Evolutionary conservation across 2,888 invertebrate species (phyloP).

Genomic region (Pemphredon lugubris): DNA sequence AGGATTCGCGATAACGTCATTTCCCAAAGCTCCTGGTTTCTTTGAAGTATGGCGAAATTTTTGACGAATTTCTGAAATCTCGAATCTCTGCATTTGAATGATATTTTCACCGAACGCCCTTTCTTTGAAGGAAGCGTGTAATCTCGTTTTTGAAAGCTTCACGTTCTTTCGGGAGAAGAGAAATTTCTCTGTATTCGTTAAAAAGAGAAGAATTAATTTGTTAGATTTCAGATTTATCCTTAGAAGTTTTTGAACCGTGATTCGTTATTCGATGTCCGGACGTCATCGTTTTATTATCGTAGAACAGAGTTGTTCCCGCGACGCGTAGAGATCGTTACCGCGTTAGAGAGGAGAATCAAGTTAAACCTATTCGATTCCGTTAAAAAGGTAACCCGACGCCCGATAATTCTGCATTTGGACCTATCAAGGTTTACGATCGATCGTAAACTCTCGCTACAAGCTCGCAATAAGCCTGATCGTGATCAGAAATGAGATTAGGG

Average conservation of each 20-base stretch:
- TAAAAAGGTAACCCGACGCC: background rate
- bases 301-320: background rate
- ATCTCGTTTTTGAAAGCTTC: too few species aligned
- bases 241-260: too few species aligned
- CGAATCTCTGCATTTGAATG: background rate
- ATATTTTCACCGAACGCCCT: background rate
- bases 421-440: conserved; percentile 25
- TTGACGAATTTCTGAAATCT: too few species aligned
- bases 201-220: too few species aligned
- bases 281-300: too few species aligned
- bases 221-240: too few species aligned
- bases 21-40: background rate
- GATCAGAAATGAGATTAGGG: conserved; percentile 55
- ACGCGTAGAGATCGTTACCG: background rate
- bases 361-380: background rate
- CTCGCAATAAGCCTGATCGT: conserved; percentile 51
- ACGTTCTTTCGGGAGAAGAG: too few species aligned
- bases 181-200: too few species aligned
- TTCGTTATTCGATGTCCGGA: too few species aligned
- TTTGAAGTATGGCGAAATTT: too few species aligned
- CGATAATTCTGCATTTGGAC: background rate
- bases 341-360: background rate
- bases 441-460: conserved; percentile 46
- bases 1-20: conserved; percentile 1
- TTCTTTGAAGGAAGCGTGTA: too few species aligned